Percentiles rank a stretch among this genome's conserved stretches.
Conservation (phyloP, 2,113 vertebrate genomes). For the Engystomops pustulosus region DNA sequence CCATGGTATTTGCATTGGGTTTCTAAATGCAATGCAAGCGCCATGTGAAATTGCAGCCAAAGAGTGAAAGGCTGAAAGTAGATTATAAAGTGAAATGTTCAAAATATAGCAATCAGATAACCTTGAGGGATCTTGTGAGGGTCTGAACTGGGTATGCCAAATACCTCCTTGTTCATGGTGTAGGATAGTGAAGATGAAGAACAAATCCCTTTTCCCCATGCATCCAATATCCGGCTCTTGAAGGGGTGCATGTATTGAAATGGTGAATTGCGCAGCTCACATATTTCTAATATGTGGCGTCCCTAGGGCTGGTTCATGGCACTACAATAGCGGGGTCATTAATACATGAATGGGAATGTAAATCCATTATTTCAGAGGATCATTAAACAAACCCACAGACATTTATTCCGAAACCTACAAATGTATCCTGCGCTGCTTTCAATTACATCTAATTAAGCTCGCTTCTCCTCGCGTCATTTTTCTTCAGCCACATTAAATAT, state of each 20-base stretch:
- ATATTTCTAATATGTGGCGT: background rate
- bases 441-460: conserved; percentile 46
- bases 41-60: no score
- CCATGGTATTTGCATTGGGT: no score
- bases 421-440: background rate
- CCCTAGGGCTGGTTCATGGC: background rate
- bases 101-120: no score
- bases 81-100: no score
- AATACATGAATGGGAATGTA: background rate
- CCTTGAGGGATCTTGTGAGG: no score
- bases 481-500: conserved; percentile 64
- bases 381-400: conserved; percentile 49
- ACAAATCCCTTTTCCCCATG: no score
- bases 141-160: no score
- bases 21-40: no score
- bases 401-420: conserved; percentile 17
- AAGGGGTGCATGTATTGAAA: background rate
- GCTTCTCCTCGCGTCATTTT: conserved; percentile 15
- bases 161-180: no score
- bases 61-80: no score
- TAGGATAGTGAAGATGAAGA: no score
- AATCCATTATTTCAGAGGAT: conserved; percentile 21
- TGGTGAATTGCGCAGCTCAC: background rate
- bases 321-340: background rate
- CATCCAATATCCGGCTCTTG: background rate